Evolutionary conservation across 2,888 invertebrate species (phyloP), one percentile per base, ranked within the genome.

Genomic region (Drosophila longiperda): DNA sequence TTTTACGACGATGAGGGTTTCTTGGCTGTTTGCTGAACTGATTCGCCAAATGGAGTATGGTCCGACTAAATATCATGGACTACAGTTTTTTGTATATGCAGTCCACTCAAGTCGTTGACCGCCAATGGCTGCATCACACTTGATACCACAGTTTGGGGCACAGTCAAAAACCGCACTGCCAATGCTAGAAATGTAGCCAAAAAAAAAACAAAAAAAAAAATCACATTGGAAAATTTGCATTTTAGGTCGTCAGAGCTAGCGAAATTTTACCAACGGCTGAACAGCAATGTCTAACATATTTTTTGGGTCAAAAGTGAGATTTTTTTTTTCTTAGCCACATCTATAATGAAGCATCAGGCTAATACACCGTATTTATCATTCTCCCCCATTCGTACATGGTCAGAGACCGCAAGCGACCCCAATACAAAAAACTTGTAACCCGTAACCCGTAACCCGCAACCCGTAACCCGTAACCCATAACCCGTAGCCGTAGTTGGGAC

Each of bases 231-330:
- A 72, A 84, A 87, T 89, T 85, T 85, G 89, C 85, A 89, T 89
- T 90, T 87, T 57, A 76, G 87, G 89, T 83, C 78, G 73, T 50
- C 59, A 23, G 45, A 15, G 72, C 50, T 42, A 52, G 68, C 66
- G 68, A 74, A 81, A 83, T 77, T 76, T 80, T 75, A 65, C 78
- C 64, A 55, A 29, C 17, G 26, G 17, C 12, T 20, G 3, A 33
- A 36, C 15, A 40, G 23, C 49, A 23, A 54, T 23, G 11, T 36
- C 34, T 53, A 26, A 26, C n/a, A 57, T 32, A 32, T 75, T 86
- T 86, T 87, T 76, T 73, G 53, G 87, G 89, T 89, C 86, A 87
- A 66, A 89, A 82, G 89, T 82, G 81, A 87, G 85, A 89, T 79
- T 82, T 66, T 63, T 59, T 59, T 63, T 68, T 61, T n/a, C n/a